Evolutionary conservation across 2,888 invertebrate species (phyloP), one percentile per base, ranked within the genome.

Genomic region (Plebejus anna): DNA sequence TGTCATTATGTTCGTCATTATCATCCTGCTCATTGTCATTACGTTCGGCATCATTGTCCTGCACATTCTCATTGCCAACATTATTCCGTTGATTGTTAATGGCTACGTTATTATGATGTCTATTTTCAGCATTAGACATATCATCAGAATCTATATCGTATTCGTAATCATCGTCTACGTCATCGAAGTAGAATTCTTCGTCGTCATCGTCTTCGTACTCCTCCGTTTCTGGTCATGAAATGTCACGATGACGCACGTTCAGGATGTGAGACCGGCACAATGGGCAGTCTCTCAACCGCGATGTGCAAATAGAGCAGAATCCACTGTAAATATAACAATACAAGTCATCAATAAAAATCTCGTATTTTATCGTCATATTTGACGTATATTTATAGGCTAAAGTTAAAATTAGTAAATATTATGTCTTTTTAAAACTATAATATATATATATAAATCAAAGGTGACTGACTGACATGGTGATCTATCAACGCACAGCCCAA

Each of bases 231-330:
- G 81, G 88, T 89, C 88, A 88, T 78, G 84, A 80, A 51, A 78
- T 81, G 75, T 86, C 87, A 2, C 81, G 78, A 0, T 2, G 32
- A 32, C 83, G 82, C 7, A 90, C 82, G 76, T 83, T 84, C 78
- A 84, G 2, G 42, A 91, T 90, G 6, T 79, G 80, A 36, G 88
- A 87, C 32, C 98, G 95, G 90, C 98, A 98, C 95, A 98, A 96
- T 16, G 98, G 98, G 88, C 98, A 98, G 81, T 96, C 96, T 80
- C 95, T 95, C 81, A 98, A 87, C 86, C 97, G 97, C 77, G 96
- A 94, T 16, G 97, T 96, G 93, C 98, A 98, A 16, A 95, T 91
- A 75, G 95, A 94, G 92, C 98, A 98, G 91, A 98, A 98, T 61
- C 98, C 98, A 42, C 91, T 90, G 97, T 95, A 91, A 84, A 7